phyloP scores from a whole-genome alignment of 2,113 vertebrate genomes.

The Sterna hirundo region DNA sequence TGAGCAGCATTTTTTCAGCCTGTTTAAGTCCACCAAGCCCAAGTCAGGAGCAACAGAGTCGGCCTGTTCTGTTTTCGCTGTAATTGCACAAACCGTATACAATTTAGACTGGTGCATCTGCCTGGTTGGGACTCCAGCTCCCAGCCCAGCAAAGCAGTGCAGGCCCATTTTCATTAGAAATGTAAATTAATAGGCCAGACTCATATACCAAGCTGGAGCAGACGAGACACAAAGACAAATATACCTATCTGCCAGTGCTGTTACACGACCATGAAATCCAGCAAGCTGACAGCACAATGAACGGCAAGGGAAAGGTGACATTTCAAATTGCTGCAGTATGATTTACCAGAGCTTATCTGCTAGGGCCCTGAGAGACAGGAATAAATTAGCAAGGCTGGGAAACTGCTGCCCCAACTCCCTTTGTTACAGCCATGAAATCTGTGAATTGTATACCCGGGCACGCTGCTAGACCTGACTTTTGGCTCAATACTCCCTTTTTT shows the following conservation, averaged over 20 bases:
- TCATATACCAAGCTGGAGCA: not conserved
- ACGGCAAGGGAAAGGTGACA: not conserved
- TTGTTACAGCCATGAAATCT: not conserved
- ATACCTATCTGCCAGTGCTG: not conserved
- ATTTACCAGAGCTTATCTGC: not conserved
- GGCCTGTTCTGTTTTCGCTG: not conserved
- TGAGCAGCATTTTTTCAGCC: not conserved
- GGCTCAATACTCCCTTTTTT: not conserved
- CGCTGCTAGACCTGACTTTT: not conserved
- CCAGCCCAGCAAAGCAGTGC: not conserved
- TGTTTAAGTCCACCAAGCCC: not conserved
- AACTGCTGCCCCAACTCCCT: not conserved
- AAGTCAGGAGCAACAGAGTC: not conserved
- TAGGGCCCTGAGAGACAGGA: not conserved
- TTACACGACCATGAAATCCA: not conserved
- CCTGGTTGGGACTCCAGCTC: not conserved
- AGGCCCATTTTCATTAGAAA: not conserved
- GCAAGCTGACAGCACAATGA: not conserved
- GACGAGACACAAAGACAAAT: not conserved
- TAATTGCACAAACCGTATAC: not conserved
- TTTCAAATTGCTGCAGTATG: not conserved
- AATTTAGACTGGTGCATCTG: not conserved
- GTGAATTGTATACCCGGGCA: not conserved
- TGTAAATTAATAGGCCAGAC: not conserved
- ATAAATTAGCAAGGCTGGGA: not conserved